Evolutionary conservation across 2,888 invertebrate genomes (phyloP), one percentile per base, ranked within the genome.

Genomic region (Choristoneura rosaceana): DNA sequence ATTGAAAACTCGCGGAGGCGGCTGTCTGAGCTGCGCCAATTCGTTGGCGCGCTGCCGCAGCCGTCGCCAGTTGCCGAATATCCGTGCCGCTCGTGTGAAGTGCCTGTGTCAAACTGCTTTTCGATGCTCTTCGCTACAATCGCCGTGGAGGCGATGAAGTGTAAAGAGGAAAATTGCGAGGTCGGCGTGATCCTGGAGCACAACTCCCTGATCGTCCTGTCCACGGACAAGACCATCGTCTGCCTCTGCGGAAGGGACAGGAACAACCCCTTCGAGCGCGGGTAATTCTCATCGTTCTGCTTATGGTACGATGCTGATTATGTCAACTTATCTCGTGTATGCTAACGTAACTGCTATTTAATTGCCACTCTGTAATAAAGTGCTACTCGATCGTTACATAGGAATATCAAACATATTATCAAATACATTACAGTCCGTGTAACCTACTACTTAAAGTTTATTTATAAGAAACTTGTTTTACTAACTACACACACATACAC

Each of bases 141-240:
- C 93, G 93, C 92, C 91, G 89, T 88, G 76, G 91, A 91, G 91
- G 93, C 94, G 94, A 94, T 94, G 94, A 94, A 94, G 94, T 94
- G 94, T 89, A 94, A 94, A 90, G 94, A 93, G 92, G 94, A 92
- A 89, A 94, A 94, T 86, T 94, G 94, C 84, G 94, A 94, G 87
- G 94, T 94, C 77, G 94, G 94, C 84, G 93, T 94, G 87, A 89
- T 94, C 80, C 90, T 93, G 82, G 94, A 93, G 82, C 92, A 90
- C 87, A 93, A 94, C 86, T 94, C 94, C 73, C 81, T 94, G 87
- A 94, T 94, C 81, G 94, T 94, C 82, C 88, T 94, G 76, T 91
- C 94, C 38, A 89, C 93, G 79, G 89, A 94, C 88, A 94, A 94
- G 88, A 93, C 94, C 80, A 94, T 94, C 84, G 90, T 94, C 86